A percentile compares a stretch with the other conserved stretches of the same genome.
phyloP scores from a whole-genome alignment of 2,797 vertebrate genomes.

The Tiaroga cobitis region DNA sequence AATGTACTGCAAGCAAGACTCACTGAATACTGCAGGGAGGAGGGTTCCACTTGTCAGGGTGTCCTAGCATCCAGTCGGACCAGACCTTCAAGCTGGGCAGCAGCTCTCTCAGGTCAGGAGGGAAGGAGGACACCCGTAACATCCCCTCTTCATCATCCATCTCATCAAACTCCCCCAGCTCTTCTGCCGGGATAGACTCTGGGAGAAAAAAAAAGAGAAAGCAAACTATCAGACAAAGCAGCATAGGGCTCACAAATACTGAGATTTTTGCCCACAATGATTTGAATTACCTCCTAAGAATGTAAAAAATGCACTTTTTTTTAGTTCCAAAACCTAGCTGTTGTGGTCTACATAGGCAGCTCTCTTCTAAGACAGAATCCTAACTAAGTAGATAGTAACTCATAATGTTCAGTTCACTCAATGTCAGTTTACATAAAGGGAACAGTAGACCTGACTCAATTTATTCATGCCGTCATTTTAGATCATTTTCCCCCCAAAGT shows the following conservation, averaged over 20 bases:
- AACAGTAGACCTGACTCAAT: too few relatives aligned
- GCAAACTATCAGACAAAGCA: background rate
- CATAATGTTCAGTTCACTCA: too few relatives aligned
- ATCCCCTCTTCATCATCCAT: slow-evolving; percentile 79
- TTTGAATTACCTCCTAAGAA: background rate
- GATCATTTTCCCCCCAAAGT: too few relatives aligned
- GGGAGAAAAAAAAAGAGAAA: slow-evolving; percentile 18
- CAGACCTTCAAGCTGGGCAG: slow-evolving; percentile 96
- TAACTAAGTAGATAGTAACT: too few relatives aligned
- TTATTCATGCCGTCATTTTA: too few relatives aligned
- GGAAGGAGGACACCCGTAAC: slow-evolving; percentile 89
- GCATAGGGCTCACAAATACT: background rate
- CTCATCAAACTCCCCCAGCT: slow-evolving; percentile 69
- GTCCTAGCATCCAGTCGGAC: slow-evolving; percentile 99
- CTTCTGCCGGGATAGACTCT: slow-evolving; percentile 74
- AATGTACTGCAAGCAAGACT: slow-evolving; percentile 33
- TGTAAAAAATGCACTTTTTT: too few relatives aligned
- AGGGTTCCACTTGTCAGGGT: slow-evolving; percentile 96
- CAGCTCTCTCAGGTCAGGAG: slow-evolving; percentile 88
- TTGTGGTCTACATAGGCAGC: too few relatives aligned
- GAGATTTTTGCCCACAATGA: background rate
- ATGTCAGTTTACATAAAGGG: too few relatives aligned
- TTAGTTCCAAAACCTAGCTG: too few relatives aligned
- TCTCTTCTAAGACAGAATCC: too few relatives aligned
- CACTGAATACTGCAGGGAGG: slow-evolving; percentile 85